Percentiles rank a stretch among this genome's conserved stretches.
Conservation (phyloP, 92 coral and sea anemone genomes). For the Parazoanthus darwini region DNA sequence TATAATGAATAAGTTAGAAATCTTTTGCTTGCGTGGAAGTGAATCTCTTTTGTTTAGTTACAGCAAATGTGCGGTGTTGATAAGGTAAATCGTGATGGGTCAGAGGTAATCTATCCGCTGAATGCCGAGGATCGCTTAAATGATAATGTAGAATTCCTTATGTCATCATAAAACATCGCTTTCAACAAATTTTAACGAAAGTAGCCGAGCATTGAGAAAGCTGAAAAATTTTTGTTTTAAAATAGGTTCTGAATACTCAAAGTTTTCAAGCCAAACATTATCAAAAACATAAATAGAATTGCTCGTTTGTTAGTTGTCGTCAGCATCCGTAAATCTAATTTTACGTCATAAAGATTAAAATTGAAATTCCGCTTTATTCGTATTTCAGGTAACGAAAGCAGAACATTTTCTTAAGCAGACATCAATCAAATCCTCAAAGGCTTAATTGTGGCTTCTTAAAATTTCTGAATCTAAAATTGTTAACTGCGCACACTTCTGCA, state of each 20-base stretch:
- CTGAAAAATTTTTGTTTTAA: background rate
- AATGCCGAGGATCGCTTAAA: constrained; percentile 2
- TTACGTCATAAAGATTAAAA: background rate
- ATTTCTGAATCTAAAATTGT: background rate
- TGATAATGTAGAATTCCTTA: background rate
- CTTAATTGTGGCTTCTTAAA: constrained; percentile 14
- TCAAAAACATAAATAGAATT: background rate
- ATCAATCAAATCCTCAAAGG: background rate
- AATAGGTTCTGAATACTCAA: background rate
- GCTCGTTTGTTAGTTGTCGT: background rate
- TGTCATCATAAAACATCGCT: background rate
- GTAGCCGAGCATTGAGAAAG: background rate
- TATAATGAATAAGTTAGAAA: background rate
- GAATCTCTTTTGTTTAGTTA: background rate
- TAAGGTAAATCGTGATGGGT: too few species aligned
- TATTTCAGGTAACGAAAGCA: constrained; percentile 3
- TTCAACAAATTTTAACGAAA: background rate
- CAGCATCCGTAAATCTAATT: constrained; percentile 24
- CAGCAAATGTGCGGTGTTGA: background rate
- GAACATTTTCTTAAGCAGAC: background rate
- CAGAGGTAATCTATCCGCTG: constrained; percentile 4
- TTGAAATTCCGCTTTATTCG: constrained; percentile 8
- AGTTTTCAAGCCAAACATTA: background rate
- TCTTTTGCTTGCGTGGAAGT: background rate
- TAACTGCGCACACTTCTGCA: background rate